A percentile compares a stretch with the other conserved stretches of the same genome.
Conservation (phyloP, 2,797 vertebrate species). For the Oophaga sylvatica region DNA sequence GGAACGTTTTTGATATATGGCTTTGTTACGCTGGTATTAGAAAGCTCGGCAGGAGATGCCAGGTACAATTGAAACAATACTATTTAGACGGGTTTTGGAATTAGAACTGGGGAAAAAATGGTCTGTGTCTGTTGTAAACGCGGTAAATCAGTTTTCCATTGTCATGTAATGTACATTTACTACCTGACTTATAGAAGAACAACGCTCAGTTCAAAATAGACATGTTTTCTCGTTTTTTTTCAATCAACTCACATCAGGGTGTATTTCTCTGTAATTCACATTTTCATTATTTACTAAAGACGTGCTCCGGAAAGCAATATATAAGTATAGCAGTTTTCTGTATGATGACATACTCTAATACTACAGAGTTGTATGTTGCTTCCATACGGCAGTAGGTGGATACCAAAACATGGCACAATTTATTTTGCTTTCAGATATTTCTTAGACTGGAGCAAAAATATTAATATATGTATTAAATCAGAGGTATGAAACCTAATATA, state of each 20-base stretch:
- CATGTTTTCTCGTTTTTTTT: background rate
- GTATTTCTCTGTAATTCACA: background rate
- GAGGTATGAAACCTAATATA: too few relatives aligned
- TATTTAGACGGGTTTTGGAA: conserved; percentile 65
- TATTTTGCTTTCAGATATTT: background rate
- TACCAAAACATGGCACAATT: background rate
- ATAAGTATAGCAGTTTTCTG: too few relatives aligned
- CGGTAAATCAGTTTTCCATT: conserved; percentile 1
- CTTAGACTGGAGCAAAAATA: too few relatives aligned
- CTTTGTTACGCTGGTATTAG: background rate
- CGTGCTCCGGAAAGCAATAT: background rate
- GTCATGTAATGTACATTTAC: background rate
- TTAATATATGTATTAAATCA: too few relatives aligned
- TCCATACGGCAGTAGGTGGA: background rate
- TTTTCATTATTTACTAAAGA: background rate
- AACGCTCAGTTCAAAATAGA: background rate
- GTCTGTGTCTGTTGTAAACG: conserved; percentile 1
- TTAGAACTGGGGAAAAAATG: conserved; percentile 21
- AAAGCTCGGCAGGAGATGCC: conserved; percentile 59
- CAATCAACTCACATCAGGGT: background rate
- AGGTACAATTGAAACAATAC: conserved; percentile 55
- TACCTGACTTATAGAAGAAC: background rate
- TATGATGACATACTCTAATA: too few relatives aligned
- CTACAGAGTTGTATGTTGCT: background rate
- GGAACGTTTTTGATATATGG: conserved; percentile 65